A percentile compares a stretch with the other conserved stretches of the same genome.
phyloP scores from a whole-genome alignment of 2,797 vertebrate species.

The Odontamblyopus lacepedii region DNA sequence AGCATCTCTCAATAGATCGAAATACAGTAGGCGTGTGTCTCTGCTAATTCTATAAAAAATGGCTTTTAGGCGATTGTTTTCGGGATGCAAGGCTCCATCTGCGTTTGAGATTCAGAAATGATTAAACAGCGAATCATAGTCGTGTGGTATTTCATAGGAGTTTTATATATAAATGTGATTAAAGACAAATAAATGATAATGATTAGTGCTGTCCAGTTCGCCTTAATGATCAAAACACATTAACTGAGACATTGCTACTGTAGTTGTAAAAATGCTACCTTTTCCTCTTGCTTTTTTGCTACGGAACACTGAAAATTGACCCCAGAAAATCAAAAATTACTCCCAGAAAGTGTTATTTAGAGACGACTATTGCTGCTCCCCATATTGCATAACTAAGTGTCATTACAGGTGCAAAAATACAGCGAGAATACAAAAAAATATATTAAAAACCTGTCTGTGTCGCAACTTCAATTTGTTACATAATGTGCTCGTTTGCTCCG shows the following conservation, averaged over 20 bases:
- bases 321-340: background rate
- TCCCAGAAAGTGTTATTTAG: background rate
- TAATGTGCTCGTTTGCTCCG: background rate
- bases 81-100: slow-evolving; percentile 14
- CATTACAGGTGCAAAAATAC: background rate
- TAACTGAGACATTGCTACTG: background rate
- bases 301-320: background rate
- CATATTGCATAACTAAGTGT: background rate
- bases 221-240: too few relatives aligned
- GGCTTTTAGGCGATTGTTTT: background rate
- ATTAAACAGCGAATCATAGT: too few relatives aligned
- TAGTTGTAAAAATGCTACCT: background rate
- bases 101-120: too few relatives aligned
- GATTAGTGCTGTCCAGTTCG: too few relatives aligned
- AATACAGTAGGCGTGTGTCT: slow-evolving; percentile 3
- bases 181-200: too few relatives aligned
- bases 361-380: background rate
- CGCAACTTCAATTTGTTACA: background rate
- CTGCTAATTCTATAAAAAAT: slow-evolving; percentile 10
- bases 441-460: background rate
- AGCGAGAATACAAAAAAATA: background rate
- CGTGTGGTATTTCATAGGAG: too few relatives aligned
- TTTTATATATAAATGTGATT: too few relatives aligned
- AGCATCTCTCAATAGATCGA: slow-evolving; percentile 25
- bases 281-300: background rate